Evolutionary conservation across 2,113 vertebrate species (phyloP).

Genomic region (Ammodytes dubius): DNA sequence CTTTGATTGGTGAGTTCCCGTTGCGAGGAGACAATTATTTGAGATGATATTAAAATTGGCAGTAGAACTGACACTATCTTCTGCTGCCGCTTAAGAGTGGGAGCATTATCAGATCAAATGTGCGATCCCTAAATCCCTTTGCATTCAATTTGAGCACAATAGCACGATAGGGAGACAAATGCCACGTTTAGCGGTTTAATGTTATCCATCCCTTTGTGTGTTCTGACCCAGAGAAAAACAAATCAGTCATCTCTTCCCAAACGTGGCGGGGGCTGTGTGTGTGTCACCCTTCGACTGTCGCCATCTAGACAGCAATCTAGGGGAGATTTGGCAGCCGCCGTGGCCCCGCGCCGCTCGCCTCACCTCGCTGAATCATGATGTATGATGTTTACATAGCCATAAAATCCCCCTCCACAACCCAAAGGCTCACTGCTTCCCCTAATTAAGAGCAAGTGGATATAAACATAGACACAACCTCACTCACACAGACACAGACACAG

Average conservation of each 20-base stretch:
- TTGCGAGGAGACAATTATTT: neutral
- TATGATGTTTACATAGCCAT: slow-evolving; percentile 75
- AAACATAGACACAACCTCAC: slow-evolving; percentile 51
- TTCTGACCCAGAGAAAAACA: slow-evolving; percentile 45
- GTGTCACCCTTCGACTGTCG: slow-evolving; percentile 54
- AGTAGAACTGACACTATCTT: neutral
- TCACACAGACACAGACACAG: slow-evolving; percentile 16
- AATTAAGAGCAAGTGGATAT: slow-evolving; percentile 73
- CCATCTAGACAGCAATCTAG: slow-evolving; percentile 63
- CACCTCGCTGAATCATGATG: slow-evolving; percentile 78
- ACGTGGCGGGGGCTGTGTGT: neutral
- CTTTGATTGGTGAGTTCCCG: neutral
- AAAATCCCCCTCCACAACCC: slow-evolving; percentile 72
- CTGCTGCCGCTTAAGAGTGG: neutral
- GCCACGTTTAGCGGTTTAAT: slow-evolving; percentile 10
- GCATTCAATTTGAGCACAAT: neutral
- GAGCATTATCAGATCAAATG: neutral
- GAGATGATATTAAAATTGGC: neutral
- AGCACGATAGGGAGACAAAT: neutral
- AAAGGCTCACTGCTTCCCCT: slow-evolving; percentile 65
- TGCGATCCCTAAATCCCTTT: slow-evolving; percentile 11
- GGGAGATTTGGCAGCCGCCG: slow-evolving; percentile 65
- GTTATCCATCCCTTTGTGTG: neutral
- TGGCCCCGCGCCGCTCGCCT: slow-evolving; percentile 36
- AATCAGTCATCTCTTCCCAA: slow-evolving; percentile 49